phyloP scores from a whole-genome alignment of 2,113 vertebrate genomes.

The Cacatua alba region DNA sequence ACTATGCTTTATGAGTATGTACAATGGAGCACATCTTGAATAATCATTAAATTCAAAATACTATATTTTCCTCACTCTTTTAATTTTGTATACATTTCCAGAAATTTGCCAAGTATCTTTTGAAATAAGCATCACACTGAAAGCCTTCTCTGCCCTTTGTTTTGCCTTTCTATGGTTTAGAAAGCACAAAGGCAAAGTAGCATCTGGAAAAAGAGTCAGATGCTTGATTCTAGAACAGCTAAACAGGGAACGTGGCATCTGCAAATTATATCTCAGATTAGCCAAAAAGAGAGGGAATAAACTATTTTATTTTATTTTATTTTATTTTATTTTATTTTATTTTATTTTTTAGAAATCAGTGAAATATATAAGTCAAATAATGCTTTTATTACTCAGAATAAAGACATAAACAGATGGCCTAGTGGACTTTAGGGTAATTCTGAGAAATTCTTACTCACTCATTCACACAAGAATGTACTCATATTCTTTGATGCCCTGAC shows the following conservation, averaged over 20 bases:
- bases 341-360: background rate
- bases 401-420: background rate
- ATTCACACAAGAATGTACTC: background rate
- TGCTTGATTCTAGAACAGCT: background rate
- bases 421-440: background rate
- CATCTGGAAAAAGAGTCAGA: background rate
- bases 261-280: background rate
- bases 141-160: background rate
- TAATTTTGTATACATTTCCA: background rate
- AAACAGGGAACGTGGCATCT: background rate
- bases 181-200: background rate
- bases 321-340: background rate
- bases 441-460: background rate
- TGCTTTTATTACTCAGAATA: background rate
- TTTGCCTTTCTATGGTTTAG: background rate
- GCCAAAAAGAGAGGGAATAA: background rate
- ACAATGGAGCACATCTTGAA: conserved; percentile 33
- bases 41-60: conserved; percentile 31
- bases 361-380: background rate
- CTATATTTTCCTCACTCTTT: background rate
- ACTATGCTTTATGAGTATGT: background rate
- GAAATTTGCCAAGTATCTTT: background rate
- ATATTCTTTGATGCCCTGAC: background rate
- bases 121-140: background rate
- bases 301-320: background rate